Conservation (phyloP, 1,140 invertebrate genomes). For the Eurosta solidaginis region DNA sequence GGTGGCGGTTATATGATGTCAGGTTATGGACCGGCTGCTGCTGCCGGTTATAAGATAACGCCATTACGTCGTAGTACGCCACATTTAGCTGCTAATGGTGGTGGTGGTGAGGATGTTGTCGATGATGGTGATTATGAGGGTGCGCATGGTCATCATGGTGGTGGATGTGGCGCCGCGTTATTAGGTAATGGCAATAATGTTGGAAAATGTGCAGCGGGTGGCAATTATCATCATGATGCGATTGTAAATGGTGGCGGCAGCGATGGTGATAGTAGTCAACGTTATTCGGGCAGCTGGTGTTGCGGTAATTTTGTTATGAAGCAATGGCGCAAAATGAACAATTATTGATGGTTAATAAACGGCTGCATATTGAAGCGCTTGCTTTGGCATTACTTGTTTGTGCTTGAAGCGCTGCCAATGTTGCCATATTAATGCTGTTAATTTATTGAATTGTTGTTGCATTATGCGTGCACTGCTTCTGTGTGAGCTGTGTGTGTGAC, state of each 20-base stretch:
- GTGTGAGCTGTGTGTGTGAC: not conserved
- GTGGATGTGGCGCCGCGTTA: slow-evolving; percentile 27
- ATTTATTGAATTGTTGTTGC: slow-evolving; percentile 1
- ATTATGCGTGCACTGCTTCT: not conserved
- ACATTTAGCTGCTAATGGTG: slow-evolving; percentile 36
- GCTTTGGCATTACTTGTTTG: not conserved
- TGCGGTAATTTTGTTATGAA: slow-evolving; percentile 65
- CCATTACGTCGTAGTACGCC: slow-evolving; percentile 40
- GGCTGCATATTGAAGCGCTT: slow-evolving; percentile 5
- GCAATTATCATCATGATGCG: not conserved
- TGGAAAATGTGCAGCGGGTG: not conserved
- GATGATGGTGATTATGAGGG: slow-evolving; percentile 13
- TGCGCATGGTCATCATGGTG: not conserved
- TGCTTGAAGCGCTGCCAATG: not conserved
- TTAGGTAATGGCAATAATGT: slow-evolving; percentile 12
- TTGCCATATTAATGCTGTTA: not conserved
- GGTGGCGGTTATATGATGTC: slow-evolving; percentile 51
- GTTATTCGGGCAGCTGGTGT: slow-evolving; percentile 63
- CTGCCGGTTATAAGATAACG: not conserved
- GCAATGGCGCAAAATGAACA: slow-evolving; percentile 64
- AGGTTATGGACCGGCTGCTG: slow-evolving; percentile 34
- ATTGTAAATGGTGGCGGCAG: not conserved
- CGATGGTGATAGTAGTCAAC: slow-evolving; percentile 28
- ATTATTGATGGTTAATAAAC: slow-evolving; percentile 45
- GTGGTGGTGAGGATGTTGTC: slow-evolving; percentile 28